Conservation (phyloP, 2,113 vertebrate genomes). For the Macaca mulatta region DNA sequence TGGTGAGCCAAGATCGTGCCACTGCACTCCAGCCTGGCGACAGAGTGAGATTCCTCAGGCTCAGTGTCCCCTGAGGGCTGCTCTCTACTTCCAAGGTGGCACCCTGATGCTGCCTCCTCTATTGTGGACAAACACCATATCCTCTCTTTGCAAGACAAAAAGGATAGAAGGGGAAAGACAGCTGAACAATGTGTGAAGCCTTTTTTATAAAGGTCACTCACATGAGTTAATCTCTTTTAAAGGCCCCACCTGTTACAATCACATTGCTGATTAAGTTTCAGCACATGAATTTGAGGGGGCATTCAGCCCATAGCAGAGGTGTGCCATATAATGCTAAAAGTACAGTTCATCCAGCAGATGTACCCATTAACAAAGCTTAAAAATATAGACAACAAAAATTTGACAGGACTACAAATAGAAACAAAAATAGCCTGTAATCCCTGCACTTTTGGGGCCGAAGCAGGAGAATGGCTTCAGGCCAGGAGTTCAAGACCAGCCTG, state of each 20-base stretch:
- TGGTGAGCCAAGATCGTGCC: too few species aligned
- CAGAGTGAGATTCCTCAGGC: not conserved
- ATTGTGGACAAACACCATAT: not conserved
- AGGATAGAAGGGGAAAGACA: not conserved
- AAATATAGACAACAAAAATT: not conserved
- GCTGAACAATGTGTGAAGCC: too few species aligned
- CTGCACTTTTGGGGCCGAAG: too few species aligned
- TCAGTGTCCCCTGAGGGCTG: not conserved
- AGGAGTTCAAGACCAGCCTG: too few species aligned
- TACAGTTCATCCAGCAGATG: not conserved
- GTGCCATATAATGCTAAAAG: not conserved
- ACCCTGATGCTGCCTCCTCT: not conserved
- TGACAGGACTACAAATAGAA: not conserved
- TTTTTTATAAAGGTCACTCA: not conserved
- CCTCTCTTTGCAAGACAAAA: not conserved
- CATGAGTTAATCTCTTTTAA: not conserved
- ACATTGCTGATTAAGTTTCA: not conserved
- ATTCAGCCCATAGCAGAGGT: too few species aligned
- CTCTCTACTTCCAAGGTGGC: not conserved
- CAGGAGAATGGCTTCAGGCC: too few species aligned
- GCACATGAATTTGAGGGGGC: too few species aligned
- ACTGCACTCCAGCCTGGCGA: too few species aligned
- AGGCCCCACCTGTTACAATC: not conserved
- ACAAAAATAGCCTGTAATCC: not conserved
- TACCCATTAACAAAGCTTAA: not conserved